phyloP scores from a whole-genome alignment of 2,888 invertebrate genomes.

The Tillus elongatus region DNA sequence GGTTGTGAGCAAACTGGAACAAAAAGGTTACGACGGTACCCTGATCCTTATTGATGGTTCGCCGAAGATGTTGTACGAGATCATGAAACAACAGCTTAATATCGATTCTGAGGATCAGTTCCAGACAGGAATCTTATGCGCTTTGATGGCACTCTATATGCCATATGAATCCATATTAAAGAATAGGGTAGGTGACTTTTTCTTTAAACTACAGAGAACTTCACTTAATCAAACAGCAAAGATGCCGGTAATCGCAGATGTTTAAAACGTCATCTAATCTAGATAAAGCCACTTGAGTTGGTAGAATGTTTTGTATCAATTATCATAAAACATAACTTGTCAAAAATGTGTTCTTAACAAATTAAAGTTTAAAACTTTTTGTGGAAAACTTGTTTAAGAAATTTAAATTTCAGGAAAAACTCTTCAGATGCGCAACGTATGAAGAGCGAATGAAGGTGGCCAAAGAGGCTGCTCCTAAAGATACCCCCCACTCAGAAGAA shows the following conservation, averaged over 20 bases:
- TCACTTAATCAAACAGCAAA: too few relatives aligned
- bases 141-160: conserved; percentile 43
- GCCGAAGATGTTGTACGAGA: conserved; percentile 52
- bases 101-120: conserved; percentile 44
- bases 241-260: too few relatives aligned
- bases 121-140: conserved; percentile 48
- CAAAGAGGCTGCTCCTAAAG: conserved; percentile 40
- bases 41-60: conserved; percentile 74
- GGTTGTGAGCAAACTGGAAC: conserved; percentile 62
- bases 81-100: conserved; percentile 42
- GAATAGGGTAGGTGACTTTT: conserved; percentile 35
- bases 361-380: too few relatives aligned
- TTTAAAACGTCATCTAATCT: too few relatives aligned
- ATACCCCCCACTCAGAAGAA: conserved; percentile 35
- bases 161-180: conserved; percentile 40
- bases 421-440: conserved; percentile 47
- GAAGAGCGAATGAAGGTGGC: conserved; percentile 50
- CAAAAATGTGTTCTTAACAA: too few relatives aligned
- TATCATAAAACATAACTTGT: too few relatives aligned
- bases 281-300: too few relatives aligned
- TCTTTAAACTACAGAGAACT: too few relatives aligned
- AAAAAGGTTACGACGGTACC: conserved; percentile 52
- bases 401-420: conserved; percentile 35
- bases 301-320: too few relatives aligned
- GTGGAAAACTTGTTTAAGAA: too few relatives aligned